These are phyloP conservation scores for Prenolepis imparis DNA, from an alignment of 2,888 invertebrate genomes.

Conservation along the genomic window DNA sequence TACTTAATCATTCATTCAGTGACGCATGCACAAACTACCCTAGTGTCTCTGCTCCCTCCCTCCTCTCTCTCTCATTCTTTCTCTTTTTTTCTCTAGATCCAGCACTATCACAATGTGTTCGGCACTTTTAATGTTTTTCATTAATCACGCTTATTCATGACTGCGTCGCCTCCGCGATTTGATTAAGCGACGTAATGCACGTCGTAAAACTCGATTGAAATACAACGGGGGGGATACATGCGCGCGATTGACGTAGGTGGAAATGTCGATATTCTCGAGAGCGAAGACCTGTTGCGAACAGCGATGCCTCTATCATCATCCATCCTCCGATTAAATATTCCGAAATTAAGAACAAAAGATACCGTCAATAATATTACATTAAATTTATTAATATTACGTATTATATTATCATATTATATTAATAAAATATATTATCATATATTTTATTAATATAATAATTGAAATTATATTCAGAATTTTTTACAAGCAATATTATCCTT, in stretches of 20 bases:
- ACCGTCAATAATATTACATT: slow-evolving; percentile 6
- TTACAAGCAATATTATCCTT: neutral
- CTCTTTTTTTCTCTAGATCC: neutral
- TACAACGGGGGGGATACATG: slow-evolving; percentile 8
- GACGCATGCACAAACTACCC: slow-evolving; percentile 2
- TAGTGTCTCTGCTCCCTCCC: neutral
- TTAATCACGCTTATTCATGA: slow-evolving; percentile 42
- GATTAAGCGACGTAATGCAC: slow-evolving; percentile 40
- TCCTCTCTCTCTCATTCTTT: neutral
- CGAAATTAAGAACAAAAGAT: neutral
- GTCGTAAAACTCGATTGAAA: slow-evolving; percentile 46
- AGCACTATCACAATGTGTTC: slow-evolving; percentile 2
- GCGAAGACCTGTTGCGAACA: neutral
- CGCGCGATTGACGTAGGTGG: slow-evolving; percentile 6
- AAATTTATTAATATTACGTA: neutral
- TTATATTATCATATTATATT: neutral
- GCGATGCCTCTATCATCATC: neutral
- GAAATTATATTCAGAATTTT: neutral
- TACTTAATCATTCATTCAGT: slow-evolving; percentile 26
- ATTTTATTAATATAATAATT: neutral
- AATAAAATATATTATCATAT: neutral
- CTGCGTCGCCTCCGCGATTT: neutral
- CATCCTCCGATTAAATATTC: neutral
- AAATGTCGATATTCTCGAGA: slow-evolving; percentile 23
- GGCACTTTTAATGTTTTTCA: slow-evolving; percentile 38